Percentiles rank a stretch among this genome's conserved stretches.
Conservation (phyloP, 2,113 vertebrate genomes). For the Ia io region DNA sequence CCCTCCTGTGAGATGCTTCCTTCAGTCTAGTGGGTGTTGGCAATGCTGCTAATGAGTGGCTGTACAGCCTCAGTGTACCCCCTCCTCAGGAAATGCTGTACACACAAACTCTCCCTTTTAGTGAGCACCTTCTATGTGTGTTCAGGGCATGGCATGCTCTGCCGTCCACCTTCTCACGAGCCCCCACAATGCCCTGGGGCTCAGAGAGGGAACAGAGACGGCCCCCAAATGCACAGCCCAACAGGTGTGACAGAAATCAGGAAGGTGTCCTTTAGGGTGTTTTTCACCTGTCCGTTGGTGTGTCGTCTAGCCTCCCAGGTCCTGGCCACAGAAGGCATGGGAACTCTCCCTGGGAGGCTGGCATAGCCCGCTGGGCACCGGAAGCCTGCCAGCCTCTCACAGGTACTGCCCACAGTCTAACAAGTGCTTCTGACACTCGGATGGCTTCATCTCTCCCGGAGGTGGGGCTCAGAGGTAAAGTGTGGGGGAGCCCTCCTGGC, state of each 20-base stretch:
- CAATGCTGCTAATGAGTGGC: neutral
- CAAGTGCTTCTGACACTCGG: neutral
- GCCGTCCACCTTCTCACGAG: accelerated
- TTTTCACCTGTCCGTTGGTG: neutral
- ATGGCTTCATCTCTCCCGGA: neutral
- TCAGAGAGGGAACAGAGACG: neutral
- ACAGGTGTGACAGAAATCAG: neutral
- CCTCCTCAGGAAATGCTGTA: neutral
- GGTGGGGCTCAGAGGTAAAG: neutral
- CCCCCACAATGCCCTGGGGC: neutral
- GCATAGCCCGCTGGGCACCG: accelerated
- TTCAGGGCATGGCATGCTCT: accelerated
- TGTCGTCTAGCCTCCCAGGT: neutral
- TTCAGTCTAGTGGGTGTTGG: neutral
- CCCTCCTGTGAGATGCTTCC: constrained; percentile 22
- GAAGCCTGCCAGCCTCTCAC: neutral
- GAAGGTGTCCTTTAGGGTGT: neutral
- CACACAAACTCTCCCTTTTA: neutral
- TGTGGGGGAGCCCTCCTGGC: neutral
- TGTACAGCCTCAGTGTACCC: neutral
- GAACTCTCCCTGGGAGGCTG: neutral
- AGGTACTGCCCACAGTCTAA: neutral
- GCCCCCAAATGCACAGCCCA: neutral
- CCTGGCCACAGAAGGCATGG: neutral
- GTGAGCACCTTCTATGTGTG: neutral